phyloP scores from a whole-genome alignment of 2,113 vertebrate genomes.

The Cyprinus carpio region DNA sequence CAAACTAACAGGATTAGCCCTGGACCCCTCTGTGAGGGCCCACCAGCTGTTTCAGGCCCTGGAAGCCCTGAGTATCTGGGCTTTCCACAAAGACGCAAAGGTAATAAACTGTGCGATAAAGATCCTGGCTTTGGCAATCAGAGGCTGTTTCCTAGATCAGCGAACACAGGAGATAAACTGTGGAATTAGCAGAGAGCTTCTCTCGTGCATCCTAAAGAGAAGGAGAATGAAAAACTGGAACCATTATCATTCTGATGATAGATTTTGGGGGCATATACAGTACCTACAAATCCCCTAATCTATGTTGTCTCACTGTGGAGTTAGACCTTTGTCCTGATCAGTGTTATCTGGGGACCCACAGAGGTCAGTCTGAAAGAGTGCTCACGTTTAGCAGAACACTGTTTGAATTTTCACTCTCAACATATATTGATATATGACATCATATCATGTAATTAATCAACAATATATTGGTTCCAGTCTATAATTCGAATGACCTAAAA shows the following conservation, averaged over 20 bases:
- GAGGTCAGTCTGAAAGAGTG: slow-evolving; percentile 39
- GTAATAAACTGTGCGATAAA: slow-evolving; percentile 44
- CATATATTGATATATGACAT: too few relatives aligned
- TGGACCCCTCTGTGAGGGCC: slow-evolving; percentile 16
- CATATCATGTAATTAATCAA: too few relatives aligned
- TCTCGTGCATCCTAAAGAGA: slow-evolving; percentile 28
- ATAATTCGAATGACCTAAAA: neutral
- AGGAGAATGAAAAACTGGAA: slow-evolving; percentile 18
- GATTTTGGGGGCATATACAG: slow-evolving; percentile 42
- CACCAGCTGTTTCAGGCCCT: slow-evolving; percentile 33
- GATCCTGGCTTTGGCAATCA: slow-evolving; percentile 32
- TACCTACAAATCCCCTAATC: slow-evolving; percentile 47
- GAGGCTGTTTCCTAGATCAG: slow-evolving; percentile 39
- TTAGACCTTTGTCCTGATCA: slow-evolving; percentile 39
- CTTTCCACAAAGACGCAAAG: slow-evolving; percentile 42
- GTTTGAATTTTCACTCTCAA: neutral
- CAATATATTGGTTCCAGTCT: neutral
- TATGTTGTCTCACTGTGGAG: slow-evolving; percentile 26
- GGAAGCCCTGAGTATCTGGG: slow-evolving; percentile 25
- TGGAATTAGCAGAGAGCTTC: slow-evolving; percentile 52
- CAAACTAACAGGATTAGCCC: slow-evolving; percentile 51
- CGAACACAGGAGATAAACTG: slow-evolving; percentile 46
- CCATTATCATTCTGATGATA: slow-evolving; percentile 50
- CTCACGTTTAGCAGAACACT: neutral
- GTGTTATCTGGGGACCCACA: slow-evolving; percentile 30